Conservation (phyloP, 2,888 invertebrate genomes). For the Neoitamus cyanurus region DNA sequence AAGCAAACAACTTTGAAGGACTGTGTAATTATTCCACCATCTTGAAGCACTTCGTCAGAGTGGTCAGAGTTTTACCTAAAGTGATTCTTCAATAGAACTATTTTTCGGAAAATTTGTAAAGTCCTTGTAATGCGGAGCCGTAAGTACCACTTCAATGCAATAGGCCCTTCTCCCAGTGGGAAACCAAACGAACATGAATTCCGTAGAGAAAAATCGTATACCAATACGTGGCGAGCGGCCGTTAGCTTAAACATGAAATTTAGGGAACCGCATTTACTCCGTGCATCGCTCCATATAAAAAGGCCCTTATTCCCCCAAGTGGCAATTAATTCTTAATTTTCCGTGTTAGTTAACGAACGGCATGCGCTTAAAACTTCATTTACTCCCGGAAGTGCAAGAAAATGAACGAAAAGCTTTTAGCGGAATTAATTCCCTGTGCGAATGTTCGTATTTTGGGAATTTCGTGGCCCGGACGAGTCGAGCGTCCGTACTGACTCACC, state of each 20-base stretch:
- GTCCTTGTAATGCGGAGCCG: no score
- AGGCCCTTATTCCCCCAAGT: background rate
- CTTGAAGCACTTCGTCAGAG: no score
- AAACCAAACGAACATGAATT: background rate
- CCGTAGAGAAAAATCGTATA: background rate
- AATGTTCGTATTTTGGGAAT: background rate
- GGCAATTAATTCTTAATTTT: constrained; percentile 5
- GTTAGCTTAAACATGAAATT: background rate
- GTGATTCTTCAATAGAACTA: no score
- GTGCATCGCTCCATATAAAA: background rate
- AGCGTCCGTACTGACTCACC: background rate
- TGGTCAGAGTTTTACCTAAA: no score
- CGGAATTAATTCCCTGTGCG: background rate
- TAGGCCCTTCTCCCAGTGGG: background rate
- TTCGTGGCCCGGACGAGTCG: background rate
- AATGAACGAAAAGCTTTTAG: background rate
- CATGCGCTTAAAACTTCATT: background rate
- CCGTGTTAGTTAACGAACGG: background rate
- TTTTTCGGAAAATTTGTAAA: no score
- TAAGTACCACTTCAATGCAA: background rate
- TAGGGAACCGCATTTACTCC: background rate
- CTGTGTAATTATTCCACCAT: no score
- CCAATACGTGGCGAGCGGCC: background rate
- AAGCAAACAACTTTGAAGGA: no score
- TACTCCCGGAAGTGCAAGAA: background rate